These are phyloP conservation scores for Girardia tigrina DNA, from an alignment of 2,888 invertebrate species.

Conservation along the genomic window DNA sequence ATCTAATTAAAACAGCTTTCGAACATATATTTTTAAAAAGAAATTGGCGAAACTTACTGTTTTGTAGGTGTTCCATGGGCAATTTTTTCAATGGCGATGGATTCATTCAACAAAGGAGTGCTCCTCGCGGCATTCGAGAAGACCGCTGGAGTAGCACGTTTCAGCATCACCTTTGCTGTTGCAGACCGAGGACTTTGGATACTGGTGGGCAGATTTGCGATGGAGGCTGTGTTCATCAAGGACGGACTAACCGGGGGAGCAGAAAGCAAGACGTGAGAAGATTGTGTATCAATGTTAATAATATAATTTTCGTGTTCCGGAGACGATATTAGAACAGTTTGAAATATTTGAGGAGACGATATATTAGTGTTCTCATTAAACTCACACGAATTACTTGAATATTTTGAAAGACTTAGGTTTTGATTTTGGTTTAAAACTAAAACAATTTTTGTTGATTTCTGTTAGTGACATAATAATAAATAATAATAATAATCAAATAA, in stretches of 20 bases:
- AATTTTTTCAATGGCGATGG: slow-evolving; percentile 7
- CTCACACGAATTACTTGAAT: slow-evolving; percentile 10
- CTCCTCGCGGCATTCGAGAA: not conserved
- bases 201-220: not conserved
- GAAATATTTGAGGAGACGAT: not conserved
- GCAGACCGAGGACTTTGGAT: not conserved
- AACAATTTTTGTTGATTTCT: no score
- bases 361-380: not conserved
- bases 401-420: slow-evolving; percentile 12
- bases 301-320: not conserved
- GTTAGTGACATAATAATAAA: no score
- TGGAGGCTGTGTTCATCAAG: not conserved
- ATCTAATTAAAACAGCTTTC: no score
- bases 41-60: no score
- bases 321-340: not conserved
- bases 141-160: not conserved
- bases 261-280: not conserved
- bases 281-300: not conserved
- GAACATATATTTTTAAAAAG: no score
- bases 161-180: not conserved
- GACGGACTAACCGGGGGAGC: not conserved
- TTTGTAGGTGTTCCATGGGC: not conserved
- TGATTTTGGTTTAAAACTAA: slow-evolving; percentile 1
- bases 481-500: no score
- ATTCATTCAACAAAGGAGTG: not conserved